Percentiles rank a stretch among this genome's conserved stretches.
Evolutionary conservation across 2,888 invertebrate species (phyloP).

Genomic region (Lasioglossum leucozonium): DNA sequence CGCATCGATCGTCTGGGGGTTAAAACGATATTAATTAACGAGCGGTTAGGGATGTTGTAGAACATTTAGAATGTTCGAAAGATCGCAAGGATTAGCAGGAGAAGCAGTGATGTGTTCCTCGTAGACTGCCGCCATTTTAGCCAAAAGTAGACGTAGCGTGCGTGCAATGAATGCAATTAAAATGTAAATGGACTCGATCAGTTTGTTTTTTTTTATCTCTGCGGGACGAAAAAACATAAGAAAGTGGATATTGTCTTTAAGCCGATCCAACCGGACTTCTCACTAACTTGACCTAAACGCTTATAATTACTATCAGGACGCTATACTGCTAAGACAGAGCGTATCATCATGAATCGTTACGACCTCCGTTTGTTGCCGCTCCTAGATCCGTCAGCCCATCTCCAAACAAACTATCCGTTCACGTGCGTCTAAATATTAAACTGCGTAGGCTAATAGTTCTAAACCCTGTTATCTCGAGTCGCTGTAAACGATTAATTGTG

Average conservation of each 20-base stretch:
- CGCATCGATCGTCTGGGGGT: background rate
- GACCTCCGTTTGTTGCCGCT: constrained; percentile 49
- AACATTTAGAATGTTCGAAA: background rate
- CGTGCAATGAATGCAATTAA: background rate
- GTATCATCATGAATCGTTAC: background rate
- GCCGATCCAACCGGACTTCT: background rate
- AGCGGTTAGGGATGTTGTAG: background rate
- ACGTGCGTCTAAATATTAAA: constrained; percentile 49
- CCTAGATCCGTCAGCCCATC: constrained; percentile 15
- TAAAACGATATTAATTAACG: background rate
- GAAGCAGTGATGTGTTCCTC: background rate
- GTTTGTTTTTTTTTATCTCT: background rate
- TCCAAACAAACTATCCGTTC: constrained; percentile 37
- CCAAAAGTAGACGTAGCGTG: background rate
- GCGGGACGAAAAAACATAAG: background rate
- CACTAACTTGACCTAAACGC: background rate
- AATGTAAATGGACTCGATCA: background rate
- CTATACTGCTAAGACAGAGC: background rate
- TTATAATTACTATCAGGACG: background rate
- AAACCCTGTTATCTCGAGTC: constrained; percentile 54
- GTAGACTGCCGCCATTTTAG: constrained; percentile 1
- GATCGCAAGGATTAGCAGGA: background rate
- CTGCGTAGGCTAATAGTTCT: constrained; percentile 44
- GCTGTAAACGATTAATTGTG: constrained; percentile 50
- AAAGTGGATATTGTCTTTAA: background rate